Percentiles rank a stretch among this genome's conserved stretches.
Conservation (phyloP, 1,140 invertebrate genomes). For the Drosophila tani region DNA sequence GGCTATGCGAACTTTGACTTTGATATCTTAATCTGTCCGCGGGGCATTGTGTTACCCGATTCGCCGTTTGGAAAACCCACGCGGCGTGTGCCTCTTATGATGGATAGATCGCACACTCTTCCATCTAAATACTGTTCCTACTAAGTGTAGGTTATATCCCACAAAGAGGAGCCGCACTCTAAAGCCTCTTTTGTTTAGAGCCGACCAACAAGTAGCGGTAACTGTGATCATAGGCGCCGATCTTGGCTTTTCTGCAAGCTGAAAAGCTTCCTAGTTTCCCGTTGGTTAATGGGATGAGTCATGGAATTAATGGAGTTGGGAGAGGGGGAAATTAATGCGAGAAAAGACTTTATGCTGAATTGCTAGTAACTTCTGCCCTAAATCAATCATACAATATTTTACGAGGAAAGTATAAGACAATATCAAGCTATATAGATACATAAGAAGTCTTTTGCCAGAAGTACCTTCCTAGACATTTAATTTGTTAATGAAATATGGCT, state of each 20-base stretch:
- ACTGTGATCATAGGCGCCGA: conserved; percentile 75
- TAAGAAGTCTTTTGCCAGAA: too few relatives aligned
- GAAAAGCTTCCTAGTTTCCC: conserved; percentile 25
- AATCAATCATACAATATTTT: too few relatives aligned
- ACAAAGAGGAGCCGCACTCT: conserved; percentile 71
- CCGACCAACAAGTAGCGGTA: conserved; percentile 76
- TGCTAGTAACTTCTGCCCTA: too few relatives aligned
- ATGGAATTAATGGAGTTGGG: background rate
- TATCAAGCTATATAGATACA: too few relatives aligned
- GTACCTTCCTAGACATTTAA: too few relatives aligned
- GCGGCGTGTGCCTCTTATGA: conserved; percentile 78
- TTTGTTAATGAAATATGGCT: too few relatives aligned
- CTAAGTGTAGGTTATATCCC: conserved; percentile 16
- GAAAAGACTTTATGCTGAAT: too few relatives aligned
- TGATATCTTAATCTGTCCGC: conserved; percentile 76
- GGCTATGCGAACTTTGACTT: conserved; percentile 77
- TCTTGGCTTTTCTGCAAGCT: conserved; percentile 25
- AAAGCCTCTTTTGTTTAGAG: conserved; percentile 61
- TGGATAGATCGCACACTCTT: conserved; percentile 27
- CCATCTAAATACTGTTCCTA: conserved; percentile 2
- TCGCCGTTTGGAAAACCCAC: conserved; percentile 26
- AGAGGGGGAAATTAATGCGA: background rate
- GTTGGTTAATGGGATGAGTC: conserved; percentile 58
- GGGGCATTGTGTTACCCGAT: conserved; percentile 71
- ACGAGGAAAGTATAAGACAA: too few relatives aligned